These are phyloP conservation scores for Hemicordylus capensis DNA, from an alignment of 2,113 vertebrate species.

Conservation along the genomic window DNA sequence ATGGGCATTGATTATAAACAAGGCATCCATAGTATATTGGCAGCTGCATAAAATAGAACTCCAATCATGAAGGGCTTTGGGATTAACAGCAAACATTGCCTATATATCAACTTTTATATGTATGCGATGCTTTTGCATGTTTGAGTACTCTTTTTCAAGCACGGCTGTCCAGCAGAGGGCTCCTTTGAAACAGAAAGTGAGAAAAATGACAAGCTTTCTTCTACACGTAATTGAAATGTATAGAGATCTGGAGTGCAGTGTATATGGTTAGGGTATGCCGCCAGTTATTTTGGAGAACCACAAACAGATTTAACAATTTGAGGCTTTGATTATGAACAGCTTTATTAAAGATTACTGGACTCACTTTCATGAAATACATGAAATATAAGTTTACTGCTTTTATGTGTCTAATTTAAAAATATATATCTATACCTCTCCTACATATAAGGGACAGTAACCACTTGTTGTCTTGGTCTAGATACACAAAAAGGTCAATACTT, in stretches of 20 bases:
- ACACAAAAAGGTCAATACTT: background rate
- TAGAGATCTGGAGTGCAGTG: slow-evolving; percentile 43
- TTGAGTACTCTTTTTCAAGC: slow-evolving; percentile 30
- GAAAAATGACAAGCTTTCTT: slow-evolving; percentile 58
- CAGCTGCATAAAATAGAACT: slow-evolving; percentile 32
- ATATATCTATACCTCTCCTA: background rate
- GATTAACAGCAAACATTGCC: slow-evolving; percentile 43
- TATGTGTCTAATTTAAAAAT: slow-evolving; percentile 31
- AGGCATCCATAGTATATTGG: slow-evolving; percentile 41
- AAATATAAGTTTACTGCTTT: slow-evolving; percentile 23
- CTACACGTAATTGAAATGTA: slow-evolving; percentile 62
- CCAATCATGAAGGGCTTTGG: slow-evolving; percentile 50
- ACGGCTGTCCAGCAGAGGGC: slow-evolving; percentile 81
- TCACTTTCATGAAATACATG: slow-evolving; percentile 19
- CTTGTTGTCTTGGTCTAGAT: background rate
- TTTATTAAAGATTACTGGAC: slow-evolving; percentile 18
- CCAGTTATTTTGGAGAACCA: slow-evolving; percentile 49
- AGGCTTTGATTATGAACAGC: slow-evolving; percentile 8
- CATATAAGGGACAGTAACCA: slow-evolving; percentile 3
- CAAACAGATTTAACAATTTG: slow-evolving; percentile 11
- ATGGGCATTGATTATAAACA: slow-evolving; percentile 60
- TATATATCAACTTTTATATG: slow-evolving; percentile 56
- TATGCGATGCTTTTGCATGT: background rate
- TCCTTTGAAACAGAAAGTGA: slow-evolving; percentile 79
- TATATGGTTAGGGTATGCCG: slow-evolving; percentile 7